Base-by-base conservation (phyloP, 1,140 invertebrate genomes). In the Neodiprion pinetum region DNA sequence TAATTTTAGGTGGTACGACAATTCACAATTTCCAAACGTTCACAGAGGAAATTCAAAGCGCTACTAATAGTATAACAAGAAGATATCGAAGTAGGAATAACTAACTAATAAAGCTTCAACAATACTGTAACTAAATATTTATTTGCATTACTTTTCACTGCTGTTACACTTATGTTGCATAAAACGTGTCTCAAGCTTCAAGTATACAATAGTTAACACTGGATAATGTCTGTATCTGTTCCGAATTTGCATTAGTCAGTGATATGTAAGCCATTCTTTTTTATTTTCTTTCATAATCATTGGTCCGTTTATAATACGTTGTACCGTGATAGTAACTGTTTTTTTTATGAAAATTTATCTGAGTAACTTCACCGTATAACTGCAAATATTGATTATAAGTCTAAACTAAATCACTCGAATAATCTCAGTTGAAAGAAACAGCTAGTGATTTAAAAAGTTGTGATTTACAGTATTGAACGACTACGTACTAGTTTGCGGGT, bases 1-100 rank as follows among this genome's bases (percentile, higher is more conserved):
- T 99, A 48, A 90, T 99, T 72, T 89, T 99, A 0, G 98, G 97
- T 48, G 96, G 96, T 61, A 98, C 97, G 7, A 94, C 92, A 0
- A 91, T 99, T 48, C 98, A 98, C 83, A 99, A 99, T 87, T 95
- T 95, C 5, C 84, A 91, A 67, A 94, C 92, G 76, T 96, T 96
- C 84, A 86, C 95, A 11, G 91, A 94, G 77, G 95, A 97, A 86
- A 91, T 96, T 48, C 83, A 90, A 71, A 78, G 84, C 71, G 90
- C 91, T 23, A 89, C 88, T 12, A 80, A 79, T 23, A 86, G 84
- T 8, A 81, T 84, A 14, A 81, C 85, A 48, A 48, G 81, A 74
- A 84, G 82, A 78, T 85, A 88, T 73, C 86, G 81, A 79, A 80
- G 82, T 48, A 83, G 79, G 75, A 81, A 78, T 40, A 70, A 81